Base-by-base conservation (phyloP, 2,888 invertebrate species). In the Sarcophaga variegata region DNA sequence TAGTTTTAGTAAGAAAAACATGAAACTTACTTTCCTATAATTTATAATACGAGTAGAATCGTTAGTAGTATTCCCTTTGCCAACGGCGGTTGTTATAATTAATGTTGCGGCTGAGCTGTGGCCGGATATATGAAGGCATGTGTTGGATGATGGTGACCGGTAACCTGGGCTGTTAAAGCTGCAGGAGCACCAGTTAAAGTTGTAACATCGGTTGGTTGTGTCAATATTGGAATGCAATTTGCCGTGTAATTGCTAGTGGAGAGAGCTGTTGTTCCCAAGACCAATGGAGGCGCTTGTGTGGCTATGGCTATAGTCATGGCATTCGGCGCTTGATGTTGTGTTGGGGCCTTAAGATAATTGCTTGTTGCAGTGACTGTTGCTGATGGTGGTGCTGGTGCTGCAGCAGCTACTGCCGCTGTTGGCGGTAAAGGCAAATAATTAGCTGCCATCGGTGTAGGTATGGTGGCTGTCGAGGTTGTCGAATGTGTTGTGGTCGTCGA, bases 171-270 rank as follows among this genome's bases (percentile, higher is more conserved):
- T 59, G 91, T 90, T 45, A 89, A 77, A n/a, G 77, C 60, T 71
- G 83, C 62, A 54, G 75, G 69, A 22, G 81, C 75, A 62, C 80
- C 81, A 5, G 81, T 72, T 25, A 87, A 70, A 77, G 79, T 54
- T 79, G 77, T 67, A 25, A 76, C 85, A 79, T 88, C 77, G 71
- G 88, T 77, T 74, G 89, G 87, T 83, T 90, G 88, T 71, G 92
- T 89, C 88, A 92, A 90, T 47, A 93, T 91, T 49, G 93, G 92
- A 88, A 93, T 92, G 85, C 92, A 92, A 89, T 92, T 93, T 4
- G 92, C 89, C 81, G 91, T 92, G 86, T 91, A 93, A 88, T 91
- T 92, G 89, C 89, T 92, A 89, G 91, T 89, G 14, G 87, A 81
- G 14, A 87, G 81, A 17, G 54, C 54, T 62, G 85, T 79, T 12